Conservation (phyloP, 30 jellyfish, hydroid and myxozoan species). For the Turritopsis rubra region DNA sequence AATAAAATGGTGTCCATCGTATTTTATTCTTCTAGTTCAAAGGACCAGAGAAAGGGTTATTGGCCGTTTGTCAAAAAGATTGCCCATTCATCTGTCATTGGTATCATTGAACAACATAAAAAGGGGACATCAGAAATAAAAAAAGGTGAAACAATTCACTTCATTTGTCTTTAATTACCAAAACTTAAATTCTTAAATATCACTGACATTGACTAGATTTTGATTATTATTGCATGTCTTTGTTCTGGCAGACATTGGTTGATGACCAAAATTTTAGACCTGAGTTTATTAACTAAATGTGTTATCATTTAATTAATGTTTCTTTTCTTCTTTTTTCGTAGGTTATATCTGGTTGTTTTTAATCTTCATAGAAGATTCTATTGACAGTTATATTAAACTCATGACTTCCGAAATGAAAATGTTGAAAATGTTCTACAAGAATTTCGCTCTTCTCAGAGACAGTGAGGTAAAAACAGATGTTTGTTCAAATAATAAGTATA, state of each 20-base stretch:
- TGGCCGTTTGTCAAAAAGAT: constrained; percentile 69
- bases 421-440: constrained; percentile 53
- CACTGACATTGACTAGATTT: background rate
- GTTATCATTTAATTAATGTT: no score
- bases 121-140: constrained; percentile 43
- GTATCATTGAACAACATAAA: constrained; percentile 67
- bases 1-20: no score
- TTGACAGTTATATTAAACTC: constrained; percentile 52
- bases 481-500: no score
- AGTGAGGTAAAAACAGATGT: constrained; percentile 56
- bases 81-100: constrained; percentile 62
- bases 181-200: background rate
- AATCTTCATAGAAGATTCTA: constrained; percentile 68
- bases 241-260: no score
- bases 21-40: constrained; percentile 44
- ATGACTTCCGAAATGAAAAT: constrained; percentile 28
- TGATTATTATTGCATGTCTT: no score
- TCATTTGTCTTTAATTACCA: background rate
- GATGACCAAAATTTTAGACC: no score
- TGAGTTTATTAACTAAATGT: no score
- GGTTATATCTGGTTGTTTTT: constrained; percentile 85
- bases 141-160: constrained; percentile 41
- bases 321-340: no score
- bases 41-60: constrained; percentile 67
- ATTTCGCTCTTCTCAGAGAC: constrained; percentile 73